Percentiles rank a stretch among this genome's conserved stretches.
Evolutionary conservation across 2,113 vertebrate species (phyloP).

Genomic region (Syngnathus typhle): DNA sequence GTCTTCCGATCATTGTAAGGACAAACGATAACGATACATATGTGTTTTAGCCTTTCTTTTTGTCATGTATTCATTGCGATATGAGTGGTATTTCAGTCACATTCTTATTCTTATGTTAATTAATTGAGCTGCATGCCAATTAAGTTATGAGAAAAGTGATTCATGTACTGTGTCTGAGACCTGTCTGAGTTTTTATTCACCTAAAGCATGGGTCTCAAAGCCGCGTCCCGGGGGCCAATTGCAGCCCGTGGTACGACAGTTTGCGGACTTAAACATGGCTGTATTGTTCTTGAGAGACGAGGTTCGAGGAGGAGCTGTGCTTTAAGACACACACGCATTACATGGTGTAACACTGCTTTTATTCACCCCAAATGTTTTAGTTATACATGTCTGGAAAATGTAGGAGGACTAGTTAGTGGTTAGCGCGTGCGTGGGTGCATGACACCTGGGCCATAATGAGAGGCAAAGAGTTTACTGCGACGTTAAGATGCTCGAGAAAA

Average conservation of each 20-base stretch:
- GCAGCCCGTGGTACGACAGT: too few species aligned
- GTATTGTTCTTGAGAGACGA: neutral
- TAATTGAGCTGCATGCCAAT: neutral
- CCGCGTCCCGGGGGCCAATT: too few species aligned
- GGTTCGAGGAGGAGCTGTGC: neutral
- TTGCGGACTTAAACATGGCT: neutral
- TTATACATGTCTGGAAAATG: neutral
- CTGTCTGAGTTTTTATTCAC: neutral
- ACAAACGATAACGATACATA: too few species aligned
- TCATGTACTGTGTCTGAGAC: neutral
- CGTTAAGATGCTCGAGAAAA: slow-evolving; percentile 62
- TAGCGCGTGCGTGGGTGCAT: slow-evolving; percentile 50
- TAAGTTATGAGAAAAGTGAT: neutral
- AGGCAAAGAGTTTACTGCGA: slow-evolving; percentile 64
- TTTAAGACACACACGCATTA: neutral
- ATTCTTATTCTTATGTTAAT: neutral
- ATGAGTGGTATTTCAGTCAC: neutral
- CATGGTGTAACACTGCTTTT: neutral
- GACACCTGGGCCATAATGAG: slow-evolving; percentile 63
- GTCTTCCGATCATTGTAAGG: too few species aligned
- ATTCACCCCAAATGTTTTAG: neutral
- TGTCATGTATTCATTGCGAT: neutral
- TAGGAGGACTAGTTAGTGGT: neutral
- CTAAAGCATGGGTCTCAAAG: neutral
- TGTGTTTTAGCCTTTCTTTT: neutral